These are phyloP conservation scores for Tympanoctomys barrerae DNA, from an alignment of 2,797 vertebrate genomes.

Conservation along the genomic window DNA sequence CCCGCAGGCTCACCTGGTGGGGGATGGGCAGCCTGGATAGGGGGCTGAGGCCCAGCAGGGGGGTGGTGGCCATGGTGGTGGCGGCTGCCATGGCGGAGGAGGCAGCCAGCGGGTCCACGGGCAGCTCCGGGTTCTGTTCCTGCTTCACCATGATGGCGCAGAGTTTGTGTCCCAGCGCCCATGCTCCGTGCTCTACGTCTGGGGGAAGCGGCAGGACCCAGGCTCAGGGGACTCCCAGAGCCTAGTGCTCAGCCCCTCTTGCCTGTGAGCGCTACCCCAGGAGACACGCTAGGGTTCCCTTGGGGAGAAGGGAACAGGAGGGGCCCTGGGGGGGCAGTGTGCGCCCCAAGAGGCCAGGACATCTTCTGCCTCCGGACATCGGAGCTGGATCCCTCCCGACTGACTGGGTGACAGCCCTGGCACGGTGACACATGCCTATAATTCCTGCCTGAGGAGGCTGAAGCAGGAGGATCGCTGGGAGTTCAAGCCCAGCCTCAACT, in stretches of 20 bases:
- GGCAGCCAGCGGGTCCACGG: constrained; percentile 85
- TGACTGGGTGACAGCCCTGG: constrained; percentile 27
- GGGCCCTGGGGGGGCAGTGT: background rate
- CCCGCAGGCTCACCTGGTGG: constrained; percentile 90
- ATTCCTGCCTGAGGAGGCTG: background rate
- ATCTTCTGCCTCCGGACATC: background rate
- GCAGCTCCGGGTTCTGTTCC: constrained; percentile 92
- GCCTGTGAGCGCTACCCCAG: background rate
- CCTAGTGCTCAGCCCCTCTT: background rate
- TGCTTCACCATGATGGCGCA: constrained; percentile 98
- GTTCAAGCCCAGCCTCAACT: background rate
- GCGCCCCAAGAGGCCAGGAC: background rate
- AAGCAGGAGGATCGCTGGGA: background rate
- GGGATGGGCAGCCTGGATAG: constrained; percentile 91
- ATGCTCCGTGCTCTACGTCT: constrained; percentile 94
- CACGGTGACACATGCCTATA: background rate
- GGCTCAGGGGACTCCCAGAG: constrained; percentile 48
- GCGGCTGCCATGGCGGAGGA: constrained; percentile 73
- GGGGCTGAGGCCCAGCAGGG: constrained; percentile 90
- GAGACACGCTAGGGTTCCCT: background rate
- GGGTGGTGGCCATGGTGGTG: constrained; percentile 83
- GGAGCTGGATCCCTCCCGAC: background rate
- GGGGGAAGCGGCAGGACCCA: constrained; percentile 61
- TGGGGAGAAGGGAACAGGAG: background rate
- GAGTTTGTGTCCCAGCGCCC: constrained; percentile 97